Base-by-base conservation (phyloP, 2,888 invertebrate genomes). In the Sarcophaga rosellei region DNA sequence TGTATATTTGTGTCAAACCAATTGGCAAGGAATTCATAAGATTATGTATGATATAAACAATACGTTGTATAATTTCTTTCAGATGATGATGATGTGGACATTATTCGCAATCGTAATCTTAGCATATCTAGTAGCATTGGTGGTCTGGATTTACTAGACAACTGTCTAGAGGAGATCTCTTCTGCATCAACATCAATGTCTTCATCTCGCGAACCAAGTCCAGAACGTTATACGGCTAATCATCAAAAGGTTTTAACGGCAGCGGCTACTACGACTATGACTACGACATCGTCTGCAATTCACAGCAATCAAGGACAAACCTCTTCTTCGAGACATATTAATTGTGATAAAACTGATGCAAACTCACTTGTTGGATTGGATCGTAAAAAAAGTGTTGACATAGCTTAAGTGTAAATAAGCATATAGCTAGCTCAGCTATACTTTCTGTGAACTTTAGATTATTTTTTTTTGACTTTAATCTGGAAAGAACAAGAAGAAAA, bases 101-200 rank as follows among this genome's bases (percentile, higher is more conserved):
- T 88, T 69, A 76, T 87, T 75, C 76, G 80, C 45, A 88, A 89
- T 75, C 88, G 88, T 63, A 88, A 85, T 65, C 87, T 76, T 73
- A 89, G 89, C 84, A 88, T 84, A 80, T 88, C 88, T 65, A 89
- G 86, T 53, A 86, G 86, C 68, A 84, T 86, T 81, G 86, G 86
- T 11, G 81, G 77, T 20, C 81, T 89, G 0, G 89, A 90, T 81
- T 86, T 90, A 47, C 25, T 86, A 17, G 90, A 91, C 80, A 90
- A 89, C 86, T 90, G 90, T 81, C 85, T 91, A 6, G 91, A 91
- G 82, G 90, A 90, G 63, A 90, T 89, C n/a, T 89, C 89, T 6
- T 89, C 89, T 0, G 88, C 90, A 23, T 90, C 91, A 17, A 90
- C 90, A 65, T 90, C 91, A 21, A 88, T 90, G 84, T 88, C 89